Percentiles rank a stretch among this genome's conserved stretches.
phyloP scores from a whole-genome alignment of 2,113 vertebrate species.

The Ailuropoda melanoleuca region DNA sequence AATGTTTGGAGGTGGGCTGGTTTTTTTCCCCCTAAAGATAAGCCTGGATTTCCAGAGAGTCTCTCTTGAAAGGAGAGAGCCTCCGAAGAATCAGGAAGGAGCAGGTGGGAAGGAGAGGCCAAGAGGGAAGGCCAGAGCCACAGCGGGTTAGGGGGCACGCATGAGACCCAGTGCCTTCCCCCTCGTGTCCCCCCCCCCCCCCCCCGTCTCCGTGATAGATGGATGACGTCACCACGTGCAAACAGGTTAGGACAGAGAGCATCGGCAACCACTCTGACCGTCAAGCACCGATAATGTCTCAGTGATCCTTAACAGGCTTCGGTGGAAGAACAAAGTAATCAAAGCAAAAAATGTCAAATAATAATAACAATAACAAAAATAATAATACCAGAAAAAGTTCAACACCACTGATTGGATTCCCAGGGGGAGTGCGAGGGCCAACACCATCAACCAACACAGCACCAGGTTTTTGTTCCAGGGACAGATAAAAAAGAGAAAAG shows the following conservation, averaged over 20 bases:
- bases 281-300: background rate
- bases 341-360: conserved; percentile 24
- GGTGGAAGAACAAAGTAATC: background rate
- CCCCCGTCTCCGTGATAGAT: background rate
- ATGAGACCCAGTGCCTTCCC: no score
- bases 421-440: background rate
- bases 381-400: background rate
- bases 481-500: background rate
- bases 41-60: background rate
- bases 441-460: background rate
- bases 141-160: rapidly evolving
- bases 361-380: background rate
- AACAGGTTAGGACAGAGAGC: background rate
- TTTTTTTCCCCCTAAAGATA: background rate
- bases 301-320: background rate
- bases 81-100: background rate
- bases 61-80: background rate
- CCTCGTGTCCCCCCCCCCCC: no score
- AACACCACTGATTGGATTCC: background rate
- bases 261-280: rapidly evolving
- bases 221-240: rapidly evolving
- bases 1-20: background rate
- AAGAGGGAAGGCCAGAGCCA: background rate
- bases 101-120: background rate
- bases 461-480: conserved; percentile 28